Base-by-base conservation (phyloP, 23 tunicate genomes). In the Oikopleura dioica region DNA sequence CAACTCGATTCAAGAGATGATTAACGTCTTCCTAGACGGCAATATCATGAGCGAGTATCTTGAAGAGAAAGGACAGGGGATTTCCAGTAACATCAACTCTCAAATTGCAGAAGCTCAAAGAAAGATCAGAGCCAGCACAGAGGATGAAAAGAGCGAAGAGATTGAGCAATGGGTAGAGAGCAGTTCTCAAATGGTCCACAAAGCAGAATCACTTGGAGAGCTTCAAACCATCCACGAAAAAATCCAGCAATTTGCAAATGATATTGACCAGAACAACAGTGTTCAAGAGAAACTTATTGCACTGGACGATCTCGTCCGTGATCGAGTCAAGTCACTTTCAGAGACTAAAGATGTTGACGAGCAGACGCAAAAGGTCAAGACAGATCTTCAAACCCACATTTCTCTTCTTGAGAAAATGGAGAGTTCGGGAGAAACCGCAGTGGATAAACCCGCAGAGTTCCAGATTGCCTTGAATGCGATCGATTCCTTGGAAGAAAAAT, bases 191-290 rank as follows among this genome's bases (percentile, higher is more conserved):
- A 16, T 63, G 33, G 33, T 63, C 72, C 4, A 63, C 32, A 28
- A 31, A 24, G 72, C 72, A 4, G 33, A 24, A 28, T 12, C 72
- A 16, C 30, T 63, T 31, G 72, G 26, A 28, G 5, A 28, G 2
- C 72, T 63, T 2, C 72, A 63, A 28, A 21, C 72, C 33, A 28
- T 63, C 33, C 26, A 23, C 4, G 72, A 63, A 12, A 23, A 63
- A 28, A 23, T 63, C 5, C 72, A 63, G 72, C 72, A 63, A 2
- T 63, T 12, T 28, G 72, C 72, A 63, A 63, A 63, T 31, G 72
- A 63, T 4, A 28, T 63, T 24, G 26, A 23, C 33, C 16, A 28
- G 4, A 31, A 63, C 33, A 4, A 63, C 33, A 21, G 4, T 28
- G 26, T 63, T 63, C 72, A 63, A 28, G 72, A 63, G 33, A 63